Base-by-base conservation (phyloP, 2,113 vertebrate species). In the Epinephelus cyanopodus region DNA sequence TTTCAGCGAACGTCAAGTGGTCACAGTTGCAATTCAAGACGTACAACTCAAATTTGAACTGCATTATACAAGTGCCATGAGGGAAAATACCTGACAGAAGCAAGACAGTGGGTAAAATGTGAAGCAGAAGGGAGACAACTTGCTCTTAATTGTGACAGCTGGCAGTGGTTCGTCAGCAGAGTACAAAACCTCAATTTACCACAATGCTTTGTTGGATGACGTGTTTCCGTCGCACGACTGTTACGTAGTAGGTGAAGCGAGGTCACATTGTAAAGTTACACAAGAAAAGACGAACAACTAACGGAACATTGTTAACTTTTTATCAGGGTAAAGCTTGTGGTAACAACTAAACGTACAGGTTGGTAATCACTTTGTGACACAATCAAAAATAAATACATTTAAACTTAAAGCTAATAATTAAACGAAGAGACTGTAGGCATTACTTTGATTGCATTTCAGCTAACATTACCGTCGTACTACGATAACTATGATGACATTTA, bases 201-300 rank as follows among this genome's bases (percentile, higher is more conserved):
- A 60, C 1, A 18, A 66, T 76, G 54, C 82, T 68, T 70, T 53
- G 17, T 5, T 27, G 0, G 0, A 1, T 73, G 61, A 56, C 68
- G 61, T 19, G 62, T 47, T 89, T 95, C 91, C 94, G 94, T 91
- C 93, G 89, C 90, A 70, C 1, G 6, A 64, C 0, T 80, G 0
- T 74, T 73, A 29, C 85, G 89, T 75, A 18, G 4, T 0, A 1
- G 19, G 25, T 39, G 6, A 68, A 1, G 1, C 27, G 2, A 25
- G 9, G 6, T 62, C 2, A 42, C 60, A 50, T 10, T 0, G 19
- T 72, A 33, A 84, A 75, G 69, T 66, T 64, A 48, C 42, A 72
- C 18, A 56, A 52, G 21, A 13, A 47, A 29, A 77, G 5, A 23
- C 6, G n/a, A 48, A 23, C 6, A 62, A 12, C 6, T 2, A 42